A percentile compares a stretch with the other conserved stretches of the same genome.
Evolutionary conservation across 2,888 invertebrate species (phyloP).

Genomic region (Drosophila hamatofila): DNA sequence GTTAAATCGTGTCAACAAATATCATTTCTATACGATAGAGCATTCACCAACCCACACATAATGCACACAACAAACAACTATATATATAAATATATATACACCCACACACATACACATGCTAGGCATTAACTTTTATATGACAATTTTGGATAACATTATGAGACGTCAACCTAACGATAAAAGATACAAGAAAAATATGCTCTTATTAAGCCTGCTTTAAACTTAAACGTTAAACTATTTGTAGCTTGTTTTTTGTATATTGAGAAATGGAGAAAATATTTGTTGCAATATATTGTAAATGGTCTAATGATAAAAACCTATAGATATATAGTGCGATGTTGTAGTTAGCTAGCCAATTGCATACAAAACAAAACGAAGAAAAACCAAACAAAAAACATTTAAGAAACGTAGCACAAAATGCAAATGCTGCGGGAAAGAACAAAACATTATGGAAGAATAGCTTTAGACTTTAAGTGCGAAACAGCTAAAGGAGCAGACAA

Average conservation of each 20-base stretch:
- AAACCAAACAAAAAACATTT: constrained; percentile 19
- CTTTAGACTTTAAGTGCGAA: constrained; percentile 67
- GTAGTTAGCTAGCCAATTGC: constrained; percentile 78
- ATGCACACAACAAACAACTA: not conserved
- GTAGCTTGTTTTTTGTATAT: constrained; percentile 75
- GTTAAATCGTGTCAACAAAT: constrained; percentile 42
- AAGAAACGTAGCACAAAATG: constrained; percentile 44
- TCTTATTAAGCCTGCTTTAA: constrained; percentile 72
- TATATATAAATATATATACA: constrained; percentile 17
- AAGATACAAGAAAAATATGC: constrained; percentile 52
- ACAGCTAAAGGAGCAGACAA: constrained; percentile 65
- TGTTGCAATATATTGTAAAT: constrained; percentile 77
- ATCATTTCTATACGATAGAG: constrained; percentile 10
- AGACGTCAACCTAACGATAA: constrained; percentile 72
- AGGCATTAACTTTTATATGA: constrained; percentile 70
- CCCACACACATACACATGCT: constrained; percentile 20
- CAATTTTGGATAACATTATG: constrained; percentile 67
- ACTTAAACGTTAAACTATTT: constrained; percentile 76
- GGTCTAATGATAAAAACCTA: constrained; percentile 70
- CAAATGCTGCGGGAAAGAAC: constrained; percentile 35
- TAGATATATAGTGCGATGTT: constrained; percentile 63
- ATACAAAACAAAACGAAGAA: constrained; percentile 22
- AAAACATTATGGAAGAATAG: constrained; percentile 47
- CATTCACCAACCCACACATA: constrained; percentile 20
- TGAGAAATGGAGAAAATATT: constrained; percentile 42